These are phyloP conservation scores for Hydrozoanthus tunicans DNA, from an alignment of 64 coral and sea anemone genomes.

Conservation along the genomic window DNA sequence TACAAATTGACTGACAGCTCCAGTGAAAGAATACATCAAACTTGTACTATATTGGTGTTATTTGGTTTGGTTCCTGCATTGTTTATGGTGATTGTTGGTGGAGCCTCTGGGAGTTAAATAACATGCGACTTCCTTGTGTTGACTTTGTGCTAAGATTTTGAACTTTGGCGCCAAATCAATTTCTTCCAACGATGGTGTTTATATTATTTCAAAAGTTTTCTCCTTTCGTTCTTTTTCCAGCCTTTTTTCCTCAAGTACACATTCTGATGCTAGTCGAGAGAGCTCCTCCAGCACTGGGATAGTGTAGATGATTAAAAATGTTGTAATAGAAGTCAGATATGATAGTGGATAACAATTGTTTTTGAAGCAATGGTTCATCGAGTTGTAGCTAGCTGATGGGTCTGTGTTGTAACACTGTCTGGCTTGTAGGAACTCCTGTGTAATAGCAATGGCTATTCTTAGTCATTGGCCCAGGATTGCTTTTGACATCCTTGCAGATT, in stretches of 20 bases:
- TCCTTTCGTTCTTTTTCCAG: slow-evolving; percentile 9
- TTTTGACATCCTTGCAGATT: background rate
- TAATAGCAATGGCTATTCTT: background rate
- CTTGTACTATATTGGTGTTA: too few species aligned
- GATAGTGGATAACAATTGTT: background rate
- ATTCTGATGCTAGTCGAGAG: background rate
- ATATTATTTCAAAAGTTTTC: slow-evolving; percentile 5
- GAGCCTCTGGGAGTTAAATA: background rate
- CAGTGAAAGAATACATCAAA: too few species aligned
- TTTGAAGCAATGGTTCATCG: background rate
- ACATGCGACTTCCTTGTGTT: background rate
- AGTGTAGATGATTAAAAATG: slow-evolving; percentile 6
- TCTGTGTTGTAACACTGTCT: background rate
- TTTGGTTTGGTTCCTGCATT: too few species aligned
- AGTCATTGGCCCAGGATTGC: background rate
- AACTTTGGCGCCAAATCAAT: slow-evolving; percentile 20
- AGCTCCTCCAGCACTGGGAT: background rate
- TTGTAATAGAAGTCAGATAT: background rate
- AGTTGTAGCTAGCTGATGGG: background rate
- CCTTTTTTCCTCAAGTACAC: slow-evolving; percentile 7
- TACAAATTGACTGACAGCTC: slow-evolving; percentile 4
- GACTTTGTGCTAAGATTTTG: slow-evolving; percentile 18
- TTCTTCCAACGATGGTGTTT: background rate
- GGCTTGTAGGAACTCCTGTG: background rate
- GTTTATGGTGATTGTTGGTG: background rate